A percentile compares a stretch with the other conserved stretches of the same genome.
Conservation (phyloP, 2,113 vertebrate species). For the Coryphaenoides rupestris region DNA sequence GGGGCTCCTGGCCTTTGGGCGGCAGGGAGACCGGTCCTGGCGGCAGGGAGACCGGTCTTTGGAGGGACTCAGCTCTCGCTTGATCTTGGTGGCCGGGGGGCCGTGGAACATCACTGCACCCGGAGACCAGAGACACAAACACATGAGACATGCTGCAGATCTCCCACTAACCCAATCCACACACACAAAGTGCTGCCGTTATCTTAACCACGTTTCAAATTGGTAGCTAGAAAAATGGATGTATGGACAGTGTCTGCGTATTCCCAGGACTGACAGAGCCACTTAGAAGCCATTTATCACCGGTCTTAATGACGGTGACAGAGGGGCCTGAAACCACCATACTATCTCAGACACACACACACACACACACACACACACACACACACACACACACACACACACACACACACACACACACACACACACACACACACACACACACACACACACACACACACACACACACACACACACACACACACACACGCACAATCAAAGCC, state of each 20-base stretch:
- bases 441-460: constrained; percentile 34
- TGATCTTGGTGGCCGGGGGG: constrained; percentile 90
- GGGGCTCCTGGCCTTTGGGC: constrained; percentile 84
- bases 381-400: constrained; percentile 31
- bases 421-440: constrained; percentile 33
- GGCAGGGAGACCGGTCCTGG: constrained; percentile 86
- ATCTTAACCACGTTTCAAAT: constrained; percentile 50
- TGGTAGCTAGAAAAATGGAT: constrained; percentile 46
- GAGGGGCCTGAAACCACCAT: constrained; percentile 42
- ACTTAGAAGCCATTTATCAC: constrained; percentile 64
- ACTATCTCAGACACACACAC: constrained; percentile 30
- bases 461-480: constrained; percentile 29
- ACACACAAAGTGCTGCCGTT: constrained; percentile 55
- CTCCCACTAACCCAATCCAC: constrained; percentile 44
- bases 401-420: constrained; percentile 31
- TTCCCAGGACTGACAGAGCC: constrained; percentile 48
- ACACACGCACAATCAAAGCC: constrained; percentile 51
- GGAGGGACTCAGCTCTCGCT: constrained; percentile 88
- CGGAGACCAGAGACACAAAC: constrained; percentile 13
- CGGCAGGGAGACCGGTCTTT: constrained; percentile 86
- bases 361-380: constrained; percentile 30
- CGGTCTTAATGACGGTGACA: constrained; percentile 43
- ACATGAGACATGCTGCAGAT: constrained; percentile 51
- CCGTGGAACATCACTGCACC: constrained; percentile 92
- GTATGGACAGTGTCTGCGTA: constrained; percentile 41